Base-by-base conservation (phyloP, 1,140 invertebrate species). In the Luehdorfia chinensis region DNA sequence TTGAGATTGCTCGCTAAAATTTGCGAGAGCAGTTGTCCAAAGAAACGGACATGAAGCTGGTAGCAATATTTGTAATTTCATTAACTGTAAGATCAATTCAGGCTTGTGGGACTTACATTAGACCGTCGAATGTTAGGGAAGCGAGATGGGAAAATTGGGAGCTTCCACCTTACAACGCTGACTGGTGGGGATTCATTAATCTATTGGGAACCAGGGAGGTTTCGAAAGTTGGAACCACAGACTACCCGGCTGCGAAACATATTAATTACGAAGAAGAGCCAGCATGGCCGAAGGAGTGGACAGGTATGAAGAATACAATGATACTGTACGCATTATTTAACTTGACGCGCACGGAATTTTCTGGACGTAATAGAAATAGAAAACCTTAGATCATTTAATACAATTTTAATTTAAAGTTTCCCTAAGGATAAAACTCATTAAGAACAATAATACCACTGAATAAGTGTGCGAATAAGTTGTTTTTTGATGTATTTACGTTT, bases 201-300 rank as follows among this genome's bases (percentile, higher is more conserved):
- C 21, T 37, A 37, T 12, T 37, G 3, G 34, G 34, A 19, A 37
- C 34, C 0, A 37, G 34, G n/a, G 16, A 37, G n/a, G 11, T 12
- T 6, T 8, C 27, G 6, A 6, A 21, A 21, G 6, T 3, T 3
- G 6, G 2, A 2, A 21, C 19, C 6, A 21, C 19, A 6, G 2
- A 21, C 2, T 6, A 21, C 19, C 19, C 19, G 19, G 6, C 21
- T n/a, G 9, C 8, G 7, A n/a, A 16, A 16, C 28, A 33, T 1
- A n/a, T 4, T 15, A 15, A 7, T 15, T 1, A 5, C 1, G 1
- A 25, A 25, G 4, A 25, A 25, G n/a, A n/a, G 0, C 32, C 5
- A n/a, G n/a, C 4, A 16, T 16, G 1, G n/a, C n/a, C n/a, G n/a
- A n/a, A n/a, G n/a, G n/a, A n/a, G n/a, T n/a, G n/a, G n/a, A n/a